Evolutionary conservation across 2,888 invertebrate genomes (phyloP).

Genomic region (Dorcus hopei): DNA sequence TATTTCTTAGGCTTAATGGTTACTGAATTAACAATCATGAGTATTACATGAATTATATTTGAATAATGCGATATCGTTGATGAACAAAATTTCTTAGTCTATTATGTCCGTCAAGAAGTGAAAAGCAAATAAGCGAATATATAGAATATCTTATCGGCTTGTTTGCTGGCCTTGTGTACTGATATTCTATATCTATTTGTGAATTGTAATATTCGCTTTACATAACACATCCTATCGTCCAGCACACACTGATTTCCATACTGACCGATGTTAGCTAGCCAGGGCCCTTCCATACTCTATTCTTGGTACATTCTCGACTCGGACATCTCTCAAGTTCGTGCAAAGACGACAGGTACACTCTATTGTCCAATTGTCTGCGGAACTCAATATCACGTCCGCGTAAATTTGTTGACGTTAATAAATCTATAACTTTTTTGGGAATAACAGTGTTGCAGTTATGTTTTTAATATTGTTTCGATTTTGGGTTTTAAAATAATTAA

Average conservation of each 20-base stretch:
- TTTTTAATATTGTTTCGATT: too few relatives aligned
- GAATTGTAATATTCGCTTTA: conserved; percentile 29
- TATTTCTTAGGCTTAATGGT: too few relatives aligned
- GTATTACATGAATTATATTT: too few relatives aligned
- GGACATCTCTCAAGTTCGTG: conserved; percentile 37
- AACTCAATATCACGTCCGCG: conserved; percentile 9
- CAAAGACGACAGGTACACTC: conserved; percentile 42
- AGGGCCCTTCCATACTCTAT: conserved; percentile 38
- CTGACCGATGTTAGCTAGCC: conserved; percentile 44
- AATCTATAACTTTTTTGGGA: too few relatives aligned
- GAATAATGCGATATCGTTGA: too few relatives aligned
- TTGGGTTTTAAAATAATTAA: too few relatives aligned
- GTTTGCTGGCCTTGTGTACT: conserved; percentile 8
- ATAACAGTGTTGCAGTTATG: too few relatives aligned
- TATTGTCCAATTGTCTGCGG: conserved; percentile 25
- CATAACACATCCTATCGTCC: conserved; percentile 33
- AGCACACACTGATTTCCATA: conserved; percentile 46
- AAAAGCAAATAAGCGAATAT: conserved; percentile 4
- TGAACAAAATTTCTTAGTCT: too few relatives aligned
- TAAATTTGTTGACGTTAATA: too few relatives aligned
- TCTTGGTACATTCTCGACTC: conserved; percentile 37
- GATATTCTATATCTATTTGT: conserved; percentile 19
- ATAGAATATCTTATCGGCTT: conserved; percentile 13
- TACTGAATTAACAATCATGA: too few relatives aligned
- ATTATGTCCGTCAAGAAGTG: too few relatives aligned